Evolutionary conservation across 2,797 vertebrate genomes (phyloP), one percentile per base, ranked within the genome.

Genomic region (Sandelia bainsii): DNA sequence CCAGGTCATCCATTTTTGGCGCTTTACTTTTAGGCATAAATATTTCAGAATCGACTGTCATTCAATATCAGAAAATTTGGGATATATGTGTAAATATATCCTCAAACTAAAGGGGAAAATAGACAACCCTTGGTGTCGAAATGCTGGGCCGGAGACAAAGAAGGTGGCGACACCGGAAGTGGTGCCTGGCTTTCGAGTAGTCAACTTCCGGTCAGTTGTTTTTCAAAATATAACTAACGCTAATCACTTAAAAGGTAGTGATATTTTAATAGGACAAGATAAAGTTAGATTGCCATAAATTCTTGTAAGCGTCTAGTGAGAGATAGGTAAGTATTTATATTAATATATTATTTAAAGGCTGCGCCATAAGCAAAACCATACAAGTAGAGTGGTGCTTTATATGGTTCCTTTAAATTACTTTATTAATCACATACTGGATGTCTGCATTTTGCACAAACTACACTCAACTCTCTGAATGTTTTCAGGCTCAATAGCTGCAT

Each of bases 21-120:
- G 95, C 91, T 95, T 95, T 95, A 92, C 91, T 95, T 94, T 95
- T 95, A 95, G 94, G 95, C 95, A 95, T 95, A 92, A 94, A 95
- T 94, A 93, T 91, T 86, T 95, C 93, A 93, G 93, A 94, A 86
- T 94, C 93, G 94, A 95, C 90, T 94, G 94, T 95, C 95, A 95
- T 95, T 93, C 94, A 95, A 93, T 85, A 92, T 84, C 60, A 83
- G 76, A 89, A 93, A 93, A 91, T 50, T 67, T 66, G 46, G 93
- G 92, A 95, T 94, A 95, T 95, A 94, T 93, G 73, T 85, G 50
- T 72, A 83, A 94, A 95, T 94, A 95, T 94, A 94, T 93, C 93
- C 93, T 83, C 83, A 75, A 82, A 87, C 61, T 56, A 83, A 79
- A 89, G 75, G 46, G 54, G 90, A 87, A 86, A 90, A 91, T 62